These are phyloP conservation scores for Reticulitermes speratus DNA, from an alignment of 1,140 invertebrate species.

Conservation along the genomic window DNA sequence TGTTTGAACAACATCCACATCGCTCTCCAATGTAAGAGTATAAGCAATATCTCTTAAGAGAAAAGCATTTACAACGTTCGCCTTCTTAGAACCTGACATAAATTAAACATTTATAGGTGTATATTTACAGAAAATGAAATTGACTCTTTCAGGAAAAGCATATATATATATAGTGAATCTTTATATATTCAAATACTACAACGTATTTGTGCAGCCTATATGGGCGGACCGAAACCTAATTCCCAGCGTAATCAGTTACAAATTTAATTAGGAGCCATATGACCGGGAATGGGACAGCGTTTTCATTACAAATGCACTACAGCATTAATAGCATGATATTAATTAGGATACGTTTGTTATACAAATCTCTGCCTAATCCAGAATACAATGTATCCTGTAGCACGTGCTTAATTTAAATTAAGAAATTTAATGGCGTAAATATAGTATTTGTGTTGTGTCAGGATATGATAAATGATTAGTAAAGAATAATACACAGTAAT, in stretches of 20 bases:
- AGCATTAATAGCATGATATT: too few relatives aligned
- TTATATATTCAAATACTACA: background rate
- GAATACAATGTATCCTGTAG: too few relatives aligned
- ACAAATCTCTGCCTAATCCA: too few relatives aligned
- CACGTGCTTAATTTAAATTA: too few relatives aligned
- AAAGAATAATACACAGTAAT: too few relatives aligned
- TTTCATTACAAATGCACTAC: too few relatives aligned
- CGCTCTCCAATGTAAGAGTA: too few relatives aligned
- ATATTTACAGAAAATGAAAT: background rate
- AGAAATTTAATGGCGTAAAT: too few relatives aligned
- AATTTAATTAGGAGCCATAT: background rate
- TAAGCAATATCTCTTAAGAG: background rate
- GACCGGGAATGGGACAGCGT: too few relatives aligned
- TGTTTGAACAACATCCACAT: background rate
- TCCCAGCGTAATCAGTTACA: background rate
- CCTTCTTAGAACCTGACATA: background rate
- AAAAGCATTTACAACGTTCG: background rate
- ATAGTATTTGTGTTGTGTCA: too few relatives aligned
- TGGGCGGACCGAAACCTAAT: background rate
- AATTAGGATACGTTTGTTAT: too few relatives aligned
- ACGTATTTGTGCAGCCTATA: background rate
- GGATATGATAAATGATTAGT: too few relatives aligned
- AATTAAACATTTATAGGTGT: background rate
- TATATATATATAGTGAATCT: background rate
- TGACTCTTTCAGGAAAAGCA: background rate